Evolutionary conservation across 1,140 invertebrate genomes (phyloP).

Genomic region (Aporrectodea caliginosa): DNA sequence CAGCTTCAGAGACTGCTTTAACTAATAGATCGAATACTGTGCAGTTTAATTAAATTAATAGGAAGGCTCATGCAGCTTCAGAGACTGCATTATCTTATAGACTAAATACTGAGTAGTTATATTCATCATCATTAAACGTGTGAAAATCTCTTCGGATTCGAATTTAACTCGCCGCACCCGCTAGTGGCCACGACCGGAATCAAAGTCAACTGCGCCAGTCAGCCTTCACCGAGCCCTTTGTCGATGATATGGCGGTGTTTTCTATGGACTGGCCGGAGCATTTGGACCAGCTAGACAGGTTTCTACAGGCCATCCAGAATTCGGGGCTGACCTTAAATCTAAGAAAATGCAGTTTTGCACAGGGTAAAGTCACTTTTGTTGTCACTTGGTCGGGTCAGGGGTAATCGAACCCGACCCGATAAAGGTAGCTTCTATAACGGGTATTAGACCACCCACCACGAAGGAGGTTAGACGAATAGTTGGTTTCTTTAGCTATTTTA

Average conservation of each 20-base stretch:
- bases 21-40: no score
- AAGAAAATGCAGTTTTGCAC: not conserved
- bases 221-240: not conserved
- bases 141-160: no score
- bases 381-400: not conserved
- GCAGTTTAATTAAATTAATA: no score
- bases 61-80: no score
- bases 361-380: not conserved
- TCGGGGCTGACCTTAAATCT: not conserved
- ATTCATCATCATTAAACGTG: no score
- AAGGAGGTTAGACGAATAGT: not conserved
- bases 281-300: not conserved
- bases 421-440: not conserved
- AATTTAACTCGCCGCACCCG: no score
- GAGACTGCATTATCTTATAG: no score
- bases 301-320: not conserved
- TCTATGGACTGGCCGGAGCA: not conserved
- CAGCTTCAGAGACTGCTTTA: no score
- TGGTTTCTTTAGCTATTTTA: conserved; percentile 4
- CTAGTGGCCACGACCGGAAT: no score
- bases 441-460: not conserved
- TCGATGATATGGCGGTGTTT: not conserved
- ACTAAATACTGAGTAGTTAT: no score
- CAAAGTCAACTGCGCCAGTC: no score
- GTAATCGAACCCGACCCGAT: not conserved